phyloP scores from a whole-genome alignment of 2,797 vertebrate genomes.

The Danio jaintianensis region DNA sequence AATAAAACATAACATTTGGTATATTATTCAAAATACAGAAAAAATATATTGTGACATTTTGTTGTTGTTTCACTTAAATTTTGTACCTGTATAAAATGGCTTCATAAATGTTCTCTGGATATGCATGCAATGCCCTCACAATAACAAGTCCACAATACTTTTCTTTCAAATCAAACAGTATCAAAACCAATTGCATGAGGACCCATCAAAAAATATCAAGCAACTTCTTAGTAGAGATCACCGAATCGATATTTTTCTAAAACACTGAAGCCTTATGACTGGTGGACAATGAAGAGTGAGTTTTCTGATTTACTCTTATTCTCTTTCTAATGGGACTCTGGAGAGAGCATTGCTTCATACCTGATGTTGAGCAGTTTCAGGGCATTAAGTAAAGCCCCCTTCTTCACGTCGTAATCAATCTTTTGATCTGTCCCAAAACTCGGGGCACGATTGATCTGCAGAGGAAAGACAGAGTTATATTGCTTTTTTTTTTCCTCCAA shows the following conservation, averaged over 20 bases:
- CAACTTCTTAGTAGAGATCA: slow-evolving; percentile 51
- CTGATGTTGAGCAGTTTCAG: slow-evolving; percentile 96
- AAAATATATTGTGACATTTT: not conserved
- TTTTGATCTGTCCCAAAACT: slow-evolving; percentile 99
- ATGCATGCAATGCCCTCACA: not conserved
- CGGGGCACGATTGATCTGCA: slow-evolving; percentile 96
- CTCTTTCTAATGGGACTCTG: slow-evolving; percentile 58
- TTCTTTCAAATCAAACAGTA: slow-evolving; percentile 5
- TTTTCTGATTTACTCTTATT: slow-evolving; percentile 55
- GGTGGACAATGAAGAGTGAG: slow-evolving; percentile 55
- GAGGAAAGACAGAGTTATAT: slow-evolving; percentile 49
- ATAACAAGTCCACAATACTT: not conserved
- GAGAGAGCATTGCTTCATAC: slow-evolving; percentile 71
- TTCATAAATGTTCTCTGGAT: not conserved
- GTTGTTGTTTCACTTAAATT: not conserved
- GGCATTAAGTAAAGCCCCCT: slow-evolving; percentile 91
- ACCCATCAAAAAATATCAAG: slow-evolving; percentile 58
- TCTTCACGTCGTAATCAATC: slow-evolving; percentile 98
- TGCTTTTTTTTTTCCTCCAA: slow-evolving; percentile 52
- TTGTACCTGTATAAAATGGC: not conserved
- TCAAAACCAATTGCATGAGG: slow-evolving; percentile 13
- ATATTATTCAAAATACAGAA: no score
- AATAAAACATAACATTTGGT: no score
- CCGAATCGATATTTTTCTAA: slow-evolving; percentile 59
- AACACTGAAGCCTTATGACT: slow-evolving; percentile 60